Conservation (phyloP, 2,797 vertebrate species). For the Merluccius polli region DNA sequence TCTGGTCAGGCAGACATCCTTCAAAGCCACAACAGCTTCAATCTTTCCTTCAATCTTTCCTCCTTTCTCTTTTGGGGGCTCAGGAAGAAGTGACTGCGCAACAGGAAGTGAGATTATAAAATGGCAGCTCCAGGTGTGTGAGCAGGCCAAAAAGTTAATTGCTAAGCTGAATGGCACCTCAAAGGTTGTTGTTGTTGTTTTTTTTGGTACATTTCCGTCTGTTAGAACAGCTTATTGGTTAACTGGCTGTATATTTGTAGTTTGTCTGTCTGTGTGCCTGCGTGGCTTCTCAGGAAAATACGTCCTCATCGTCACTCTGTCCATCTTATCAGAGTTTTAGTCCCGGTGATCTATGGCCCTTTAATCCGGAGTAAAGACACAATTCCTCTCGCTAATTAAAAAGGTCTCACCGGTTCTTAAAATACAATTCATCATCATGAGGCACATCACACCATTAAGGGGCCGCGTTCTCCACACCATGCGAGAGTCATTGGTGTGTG, state of each 20-base stretch:
- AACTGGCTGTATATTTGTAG: slow-evolving; percentile 20
- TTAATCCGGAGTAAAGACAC: background rate
- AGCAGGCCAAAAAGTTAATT: background rate
- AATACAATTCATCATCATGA: background rate
- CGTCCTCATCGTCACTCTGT: slow-evolving; percentile 8
- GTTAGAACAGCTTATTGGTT: slow-evolving; percentile 32
- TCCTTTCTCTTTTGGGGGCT: background rate
- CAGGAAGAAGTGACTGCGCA: background rate
- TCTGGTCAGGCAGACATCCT: background rate
- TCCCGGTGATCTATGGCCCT: background rate
- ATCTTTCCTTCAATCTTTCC: background rate
- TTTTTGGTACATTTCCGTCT: slow-evolving; percentile 36
- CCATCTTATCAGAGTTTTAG: background rate
- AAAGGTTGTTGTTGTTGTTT: background rate
- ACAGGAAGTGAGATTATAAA: background rate
- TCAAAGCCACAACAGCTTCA: background rate
- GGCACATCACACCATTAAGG: background rate
- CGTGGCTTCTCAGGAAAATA: background rate
- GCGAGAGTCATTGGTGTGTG: slow-evolving; percentile 4
- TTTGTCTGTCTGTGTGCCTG: slow-evolving; percentile 19
- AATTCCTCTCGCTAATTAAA: background rate
- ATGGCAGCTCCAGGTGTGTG: background rate
- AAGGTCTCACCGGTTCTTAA: background rate
- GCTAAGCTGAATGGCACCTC: background rate
- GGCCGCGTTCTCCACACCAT: background rate